phyloP scores from a whole-genome alignment of 2,797 vertebrate genomes.

The Lithobates pipiens region DNA sequence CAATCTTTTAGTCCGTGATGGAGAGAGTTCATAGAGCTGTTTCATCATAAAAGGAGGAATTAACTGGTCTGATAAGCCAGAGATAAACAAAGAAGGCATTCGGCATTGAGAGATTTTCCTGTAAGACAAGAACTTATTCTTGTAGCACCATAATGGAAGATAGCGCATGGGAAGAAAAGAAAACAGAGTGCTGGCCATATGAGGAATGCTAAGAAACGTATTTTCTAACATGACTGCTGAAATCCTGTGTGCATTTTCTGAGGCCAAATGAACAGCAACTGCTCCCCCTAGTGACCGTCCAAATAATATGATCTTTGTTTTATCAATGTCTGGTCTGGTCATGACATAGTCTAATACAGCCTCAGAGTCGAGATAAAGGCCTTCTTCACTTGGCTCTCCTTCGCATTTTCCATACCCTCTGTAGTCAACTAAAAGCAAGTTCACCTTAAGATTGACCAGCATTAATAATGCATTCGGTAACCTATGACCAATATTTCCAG shows the following conservation, averaged over 20 bases:
- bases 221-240: conserved; percentile 96
- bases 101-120: conserved; percentile 92
- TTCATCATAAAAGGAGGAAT: conserved; percentile 99
- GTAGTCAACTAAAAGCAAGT: conserved; percentile 94
- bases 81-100: conserved; percentile 98
- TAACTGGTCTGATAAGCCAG: conserved; percentile 96
- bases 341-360: conserved; percentile 95
- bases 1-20: conserved; percentile 96
- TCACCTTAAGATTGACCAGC: conserved; percentile 97
- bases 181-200: conserved; percentile 97
- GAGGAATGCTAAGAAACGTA: conserved; percentile 98
- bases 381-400: conserved; percentile 94
- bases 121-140: conserved; percentile 97
- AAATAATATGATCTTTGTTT: conserved; percentile 95
- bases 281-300: conserved; percentile 96
- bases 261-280: conserved; percentile 93
- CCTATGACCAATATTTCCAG: conserved; percentile 96
- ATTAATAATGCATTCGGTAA: conserved; percentile 96
- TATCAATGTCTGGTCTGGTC: conserved; percentile 95
- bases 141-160: conserved; percentile 97
- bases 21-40: conserved; percentile 96
- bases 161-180: conserved; percentile 95
- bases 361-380: conserved; percentile 92
- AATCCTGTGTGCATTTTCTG: conserved; percentile 92
- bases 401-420: conserved; percentile 97